A percentile compares a stretch with the other conserved stretches of the same genome.
Evolutionary conservation across 1,140 invertebrate species (phyloP).

Genomic region (Leptinotarsa undecemlineata): DNA sequence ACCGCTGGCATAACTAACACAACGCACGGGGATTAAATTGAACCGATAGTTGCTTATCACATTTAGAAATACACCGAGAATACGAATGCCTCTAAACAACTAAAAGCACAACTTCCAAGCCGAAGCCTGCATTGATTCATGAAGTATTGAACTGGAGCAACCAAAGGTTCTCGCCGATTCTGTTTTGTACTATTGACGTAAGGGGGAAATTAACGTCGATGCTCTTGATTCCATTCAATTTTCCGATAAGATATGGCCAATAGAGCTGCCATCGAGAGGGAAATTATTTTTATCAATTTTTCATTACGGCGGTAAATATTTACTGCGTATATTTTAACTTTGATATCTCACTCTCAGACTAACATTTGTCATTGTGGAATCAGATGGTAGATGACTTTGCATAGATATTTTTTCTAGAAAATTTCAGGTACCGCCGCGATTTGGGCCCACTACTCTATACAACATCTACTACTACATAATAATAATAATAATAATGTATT

Average conservation of each 20-base stretch:
- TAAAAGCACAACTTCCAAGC: neutral
- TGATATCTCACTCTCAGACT: too few relatives aligned
- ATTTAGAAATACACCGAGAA: too few relatives aligned
- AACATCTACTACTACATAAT: too few relatives aligned
- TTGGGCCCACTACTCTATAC: too few relatives aligned
- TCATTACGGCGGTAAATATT: constrained; percentile 3
- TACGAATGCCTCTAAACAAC: neutral
- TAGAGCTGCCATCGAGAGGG: neutral
- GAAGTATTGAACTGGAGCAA: neutral
- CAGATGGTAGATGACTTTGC: too few relatives aligned
- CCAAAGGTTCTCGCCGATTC: neutral
- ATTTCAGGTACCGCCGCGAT: too few relatives aligned
- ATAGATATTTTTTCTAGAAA: too few relatives aligned
- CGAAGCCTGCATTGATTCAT: neutral
- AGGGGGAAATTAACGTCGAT: neutral
- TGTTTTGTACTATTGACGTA: constrained; percentile 3
- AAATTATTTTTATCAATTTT: neutral
- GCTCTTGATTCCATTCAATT: neutral
- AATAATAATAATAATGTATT: too few relatives aligned
- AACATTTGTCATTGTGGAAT: too few relatives aligned
- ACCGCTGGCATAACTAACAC: too few relatives aligned
- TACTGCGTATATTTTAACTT: neutral
- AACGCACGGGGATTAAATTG: too few relatives aligned
- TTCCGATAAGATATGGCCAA: constrained; percentile 1
- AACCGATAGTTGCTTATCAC: too few relatives aligned